These are phyloP conservation scores for Paelopatides confundens DNA, from an alignment of 53 echinoderm and acorn worm genomes.

Conservation along the genomic window DNA sequence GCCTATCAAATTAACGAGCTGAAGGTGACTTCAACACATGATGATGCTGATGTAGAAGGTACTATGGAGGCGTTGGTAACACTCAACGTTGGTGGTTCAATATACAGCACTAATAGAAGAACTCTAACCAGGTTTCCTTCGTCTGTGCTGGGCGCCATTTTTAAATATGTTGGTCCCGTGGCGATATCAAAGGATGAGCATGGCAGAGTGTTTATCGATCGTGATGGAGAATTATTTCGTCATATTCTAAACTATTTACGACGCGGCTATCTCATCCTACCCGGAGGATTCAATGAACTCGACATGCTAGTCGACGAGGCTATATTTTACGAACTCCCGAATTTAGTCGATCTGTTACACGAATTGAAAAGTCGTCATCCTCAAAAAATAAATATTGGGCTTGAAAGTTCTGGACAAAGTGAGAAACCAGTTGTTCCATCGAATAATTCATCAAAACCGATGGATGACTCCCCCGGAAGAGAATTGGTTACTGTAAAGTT, in stretches of 20 bases:
- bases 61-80: constrained; percentile 63
- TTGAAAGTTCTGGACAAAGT: background rate
- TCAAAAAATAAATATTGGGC: background rate
- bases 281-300: constrained; percentile 85
- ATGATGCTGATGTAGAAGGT: too few relatives aligned
- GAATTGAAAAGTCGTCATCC: constrained; percentile 34
- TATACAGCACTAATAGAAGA: constrained; percentile 83
- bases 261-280: constrained; percentile 77
- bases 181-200: constrained; percentile 64
- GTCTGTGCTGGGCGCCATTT: constrained; percentile 95
- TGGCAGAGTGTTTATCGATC: constrained; percentile 90
- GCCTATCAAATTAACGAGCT: too few relatives aligned
- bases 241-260: constrained; percentile 90
- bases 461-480: background rate
- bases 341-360: constrained; percentile 78
- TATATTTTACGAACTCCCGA: constrained; percentile 88
- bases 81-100: constrained; percentile 87
- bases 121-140: constrained; percentile 91
- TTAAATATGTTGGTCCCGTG: constrained; percentile 83
- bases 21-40: too few relatives aligned
- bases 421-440: background rate
- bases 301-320: constrained; percentile 94
- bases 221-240: constrained; percentile 88
- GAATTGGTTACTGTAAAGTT: constrained; percentile 5
- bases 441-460: background rate